phyloP scores from a whole-genome alignment of 2,888 invertebrate species.

The Slavum lentiscoides region DNA sequence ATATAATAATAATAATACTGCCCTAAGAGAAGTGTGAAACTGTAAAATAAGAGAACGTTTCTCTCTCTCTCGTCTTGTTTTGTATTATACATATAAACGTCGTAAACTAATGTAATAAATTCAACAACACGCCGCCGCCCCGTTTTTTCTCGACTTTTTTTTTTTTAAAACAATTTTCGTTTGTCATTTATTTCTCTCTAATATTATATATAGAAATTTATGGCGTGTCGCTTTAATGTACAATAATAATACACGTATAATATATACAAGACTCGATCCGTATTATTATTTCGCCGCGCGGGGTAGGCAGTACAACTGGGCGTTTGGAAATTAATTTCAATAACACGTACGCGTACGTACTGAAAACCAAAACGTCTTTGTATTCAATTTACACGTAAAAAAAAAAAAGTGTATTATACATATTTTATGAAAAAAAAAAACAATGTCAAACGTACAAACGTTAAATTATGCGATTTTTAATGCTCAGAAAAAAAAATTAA shows the following conservation, averaged over 20 bases:
- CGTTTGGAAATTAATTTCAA: slow-evolving; percentile 21
- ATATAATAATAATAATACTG: background rate
- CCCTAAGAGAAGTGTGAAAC: background rate
- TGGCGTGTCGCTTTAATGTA: slow-evolving; percentile 11
- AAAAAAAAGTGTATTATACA: background rate
- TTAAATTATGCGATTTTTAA: too few species aligned
- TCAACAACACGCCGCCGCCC: slow-evolving; percentile 1
- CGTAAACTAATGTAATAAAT: slow-evolving; percentile 38
- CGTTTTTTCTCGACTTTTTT: slow-evolving; percentile 10
- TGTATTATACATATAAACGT: slow-evolving; percentile 8
- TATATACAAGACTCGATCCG: slow-evolving; percentile 25
- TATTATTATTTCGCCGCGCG: too few species aligned
- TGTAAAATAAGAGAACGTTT: slow-evolving; percentile 13
- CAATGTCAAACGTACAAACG: too few species aligned
- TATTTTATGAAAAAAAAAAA: background rate
- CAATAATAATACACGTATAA: background rate
- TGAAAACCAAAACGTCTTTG: background rate
- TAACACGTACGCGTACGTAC: background rate
- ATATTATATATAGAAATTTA: slow-evolving; percentile 27
- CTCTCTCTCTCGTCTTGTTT: background rate
- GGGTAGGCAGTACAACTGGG: too few species aligned
- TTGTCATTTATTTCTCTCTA: slow-evolving; percentile 22
- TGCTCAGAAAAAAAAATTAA: too few species aligned
- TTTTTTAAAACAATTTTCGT: slow-evolving; percentile 32
- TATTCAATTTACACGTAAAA: too few species aligned